phyloP scores from a whole-genome alignment of 2,797 vertebrate species.

The Gephyroberyx darwinii region DNA sequence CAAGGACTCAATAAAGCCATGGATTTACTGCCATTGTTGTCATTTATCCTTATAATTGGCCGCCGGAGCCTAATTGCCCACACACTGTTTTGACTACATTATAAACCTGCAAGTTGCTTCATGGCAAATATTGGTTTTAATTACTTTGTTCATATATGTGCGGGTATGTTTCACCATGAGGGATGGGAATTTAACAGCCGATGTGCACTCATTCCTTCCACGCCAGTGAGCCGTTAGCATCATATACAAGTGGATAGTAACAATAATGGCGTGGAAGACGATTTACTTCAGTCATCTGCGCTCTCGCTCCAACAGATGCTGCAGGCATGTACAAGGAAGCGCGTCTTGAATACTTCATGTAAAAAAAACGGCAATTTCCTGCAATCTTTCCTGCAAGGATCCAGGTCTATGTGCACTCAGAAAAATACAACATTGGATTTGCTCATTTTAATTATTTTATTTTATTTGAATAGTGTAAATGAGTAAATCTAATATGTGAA shows the following conservation, averaged over 20 bases:
- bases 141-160: slow-evolving; percentile 41
- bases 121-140: slow-evolving; percentile 50
- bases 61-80: slow-evolving; percentile 56
- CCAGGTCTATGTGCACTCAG: too few relatives aligned
- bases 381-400: too few relatives aligned
- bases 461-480: too few relatives aligned
- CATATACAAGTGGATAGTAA: slow-evolving; percentile 31
- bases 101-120: slow-evolving; percentile 6
- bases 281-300: slow-evolving; percentile 25
- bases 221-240: slow-evolving; percentile 43
- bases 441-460: too few relatives aligned
- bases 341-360: neutral
- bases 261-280: slow-evolving; percentile 46
- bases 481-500: too few relatives aligned
- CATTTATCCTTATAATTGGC: slow-evolving; percentile 64
- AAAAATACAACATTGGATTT: too few relatives aligned
- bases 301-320: slow-evolving; percentile 2
- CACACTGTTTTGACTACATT: slow-evolving; percentile 38
- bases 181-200: slow-evolving; percentile 40
- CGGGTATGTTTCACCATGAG: slow-evolving; percentile 21
- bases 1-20: slow-evolving; percentile 59
- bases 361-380: neutral
- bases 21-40: slow-evolving; percentile 65
- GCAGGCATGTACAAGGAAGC: slow-evolving; percentile 9
- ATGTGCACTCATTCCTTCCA: slow-evolving; percentile 45